These are phyloP conservation scores for Shinisaurus crocodilurus DNA, from an alignment of 2,113 vertebrate genomes.

Conservation along the genomic window DNA sequence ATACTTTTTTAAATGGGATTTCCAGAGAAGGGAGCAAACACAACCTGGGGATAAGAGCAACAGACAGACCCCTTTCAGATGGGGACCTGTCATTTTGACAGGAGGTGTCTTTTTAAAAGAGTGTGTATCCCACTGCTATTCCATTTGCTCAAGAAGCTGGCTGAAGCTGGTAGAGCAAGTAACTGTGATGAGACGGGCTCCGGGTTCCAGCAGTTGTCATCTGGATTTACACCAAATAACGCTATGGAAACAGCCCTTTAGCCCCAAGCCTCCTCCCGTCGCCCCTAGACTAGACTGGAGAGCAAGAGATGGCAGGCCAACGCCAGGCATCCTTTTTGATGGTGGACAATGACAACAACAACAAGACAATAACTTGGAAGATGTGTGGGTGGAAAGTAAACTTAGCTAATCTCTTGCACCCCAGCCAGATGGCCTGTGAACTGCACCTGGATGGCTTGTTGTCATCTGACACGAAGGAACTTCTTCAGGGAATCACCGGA, in stretches of 20 bases:
- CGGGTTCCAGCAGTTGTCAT: conserved; percentile 3
- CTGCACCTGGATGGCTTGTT: background rate
- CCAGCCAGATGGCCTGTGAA: background rate
- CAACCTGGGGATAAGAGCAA: background rate
- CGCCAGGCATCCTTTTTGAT: background rate
- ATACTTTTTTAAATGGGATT: background rate
- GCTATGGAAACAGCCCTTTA: background rate
- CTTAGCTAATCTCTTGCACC: no score
- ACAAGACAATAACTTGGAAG: background rate
- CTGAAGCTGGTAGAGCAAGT: conserved; percentile 18
- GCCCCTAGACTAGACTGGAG: background rate
- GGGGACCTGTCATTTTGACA: conserved; percentile 7
- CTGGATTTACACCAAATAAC: no score
- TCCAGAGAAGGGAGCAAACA: background rate
- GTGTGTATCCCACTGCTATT: background rate
- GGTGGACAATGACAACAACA: background rate
- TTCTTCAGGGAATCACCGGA: no score
- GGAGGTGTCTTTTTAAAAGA: conserved; percentile 20
- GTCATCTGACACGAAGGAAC: background rate
- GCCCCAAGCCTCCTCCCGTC: background rate
- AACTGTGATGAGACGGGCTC: background rate
- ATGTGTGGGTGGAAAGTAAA: background rate
- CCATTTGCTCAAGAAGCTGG: conserved; percentile 23
- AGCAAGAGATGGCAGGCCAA: background rate
- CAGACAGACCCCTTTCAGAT: conserved; percentile 15